Base-by-base conservation (phyloP, 2,888 invertebrate species). In the Cantharis rufa region DNA sequence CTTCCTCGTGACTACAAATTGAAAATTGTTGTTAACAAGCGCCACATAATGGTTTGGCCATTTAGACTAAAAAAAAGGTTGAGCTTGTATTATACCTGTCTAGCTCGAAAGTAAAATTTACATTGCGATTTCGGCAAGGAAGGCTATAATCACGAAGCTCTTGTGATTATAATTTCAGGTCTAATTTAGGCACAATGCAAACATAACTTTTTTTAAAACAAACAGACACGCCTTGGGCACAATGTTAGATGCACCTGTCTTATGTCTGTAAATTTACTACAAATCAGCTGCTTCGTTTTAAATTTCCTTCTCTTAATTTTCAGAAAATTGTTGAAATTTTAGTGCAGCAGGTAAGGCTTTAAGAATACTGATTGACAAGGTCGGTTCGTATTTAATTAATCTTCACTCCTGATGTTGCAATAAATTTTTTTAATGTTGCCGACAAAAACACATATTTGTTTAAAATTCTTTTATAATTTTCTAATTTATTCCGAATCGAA, bases 191-290 rank as follows among this genome's bases (percentile, higher is more conserved):
- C 80, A 83, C 83, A 85, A 86, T 85, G 83, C 85, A 86, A 86
- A 86, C 86, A 86, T 80, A 82, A 83, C 81, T 82, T 86, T 85
- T 83, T 81, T 80, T 84, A 86, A 86, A 86, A 85, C 84, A 86
- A 86, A 85, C 72, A 79, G 79, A 78, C 83, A 80, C 79, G 82
- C 83, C 84, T 82, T 75, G 80, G 80, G 82, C 82, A 72, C 80
- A 76, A 78, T 79, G 81, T 82, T 82, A 82, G 75, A 74, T 83
- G 81, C 85, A 86, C 86, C 86, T 86, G 86, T 85, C 86, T 48
- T n/a, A 9, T 79, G 78, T 74, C 79, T 79, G 75, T 84, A 82
- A 83, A 83, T 83, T 83, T 82, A 82, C 80, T 81, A 83, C 85
- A 83, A 84, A 85, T 86, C 85, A 86, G 85, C 85, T 85, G 85